A percentile compares a stretch with the other conserved stretches of the same genome.
Conservation (phyloP, 2,113 vertebrate species). For the Apodemus speciosus region DNA sequence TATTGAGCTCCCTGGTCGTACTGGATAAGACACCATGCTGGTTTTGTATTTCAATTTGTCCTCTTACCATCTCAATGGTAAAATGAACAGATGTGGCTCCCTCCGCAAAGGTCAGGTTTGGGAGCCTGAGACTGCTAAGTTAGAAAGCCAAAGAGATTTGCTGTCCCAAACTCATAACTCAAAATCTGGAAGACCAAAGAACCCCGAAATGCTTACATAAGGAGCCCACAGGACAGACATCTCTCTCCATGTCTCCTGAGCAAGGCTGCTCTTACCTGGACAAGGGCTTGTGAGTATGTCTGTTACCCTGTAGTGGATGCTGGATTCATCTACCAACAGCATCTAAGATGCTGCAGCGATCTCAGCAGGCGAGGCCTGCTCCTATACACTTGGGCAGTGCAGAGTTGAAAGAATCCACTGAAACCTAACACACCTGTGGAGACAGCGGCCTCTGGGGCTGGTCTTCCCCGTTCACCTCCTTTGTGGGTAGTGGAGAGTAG, state of each 20-base stretch:
- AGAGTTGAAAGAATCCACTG: not conserved
- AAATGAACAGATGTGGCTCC: not conserved
- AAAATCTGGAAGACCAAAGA: not conserved
- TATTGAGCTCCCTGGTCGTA: too few relatives aligned
- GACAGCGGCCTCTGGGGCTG: not conserved
- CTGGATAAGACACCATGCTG: not conserved
- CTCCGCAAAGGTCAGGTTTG: not conserved
- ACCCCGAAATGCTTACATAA: not conserved
- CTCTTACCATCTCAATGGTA: not conserved
- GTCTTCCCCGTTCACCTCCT: not conserved
- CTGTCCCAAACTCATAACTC: not conserved
- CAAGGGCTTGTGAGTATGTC: too few relatives aligned
- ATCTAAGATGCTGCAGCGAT: not conserved
- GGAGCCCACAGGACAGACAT: not conserved
- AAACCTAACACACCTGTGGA: not conserved
- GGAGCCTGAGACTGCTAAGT: not conserved
- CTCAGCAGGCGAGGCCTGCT: not conserved
- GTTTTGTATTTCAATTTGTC: not conserved
- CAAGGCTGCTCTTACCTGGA: not conserved
- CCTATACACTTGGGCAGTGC: not conserved
- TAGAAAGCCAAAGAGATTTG: not conserved
- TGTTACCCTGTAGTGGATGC: not conserved
- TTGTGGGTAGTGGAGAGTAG: too few relatives aligned
- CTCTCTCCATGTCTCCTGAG: not conserved
- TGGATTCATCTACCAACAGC: not conserved